phyloP scores from a whole-genome alignment of 1,140 invertebrate species.

The Holotrichia oblita region DNA sequence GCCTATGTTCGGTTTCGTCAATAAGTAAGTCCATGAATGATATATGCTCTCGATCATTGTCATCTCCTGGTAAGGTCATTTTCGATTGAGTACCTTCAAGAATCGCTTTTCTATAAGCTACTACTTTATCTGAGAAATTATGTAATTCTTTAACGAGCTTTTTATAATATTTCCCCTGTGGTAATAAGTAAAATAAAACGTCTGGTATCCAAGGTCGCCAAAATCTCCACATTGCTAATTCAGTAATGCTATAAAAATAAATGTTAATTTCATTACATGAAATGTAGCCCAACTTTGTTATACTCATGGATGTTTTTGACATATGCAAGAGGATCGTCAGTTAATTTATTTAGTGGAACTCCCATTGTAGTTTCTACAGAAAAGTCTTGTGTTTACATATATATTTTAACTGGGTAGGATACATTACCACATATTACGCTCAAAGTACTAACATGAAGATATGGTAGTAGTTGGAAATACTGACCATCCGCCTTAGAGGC shows the following conservation, averaged over 20 bases:
- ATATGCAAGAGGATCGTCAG: slow-evolving; percentile 33
- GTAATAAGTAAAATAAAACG: neutral
- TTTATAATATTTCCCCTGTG: neutral
- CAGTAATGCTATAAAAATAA: neutral
- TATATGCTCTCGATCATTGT: neutral
- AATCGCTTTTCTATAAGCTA: neutral
- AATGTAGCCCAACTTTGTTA: slow-evolving; percentile 33
- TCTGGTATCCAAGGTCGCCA: neutral
- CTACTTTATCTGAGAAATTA: neutral
- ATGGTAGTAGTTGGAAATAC: slow-evolving; percentile 68
- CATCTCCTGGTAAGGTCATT: neutral
- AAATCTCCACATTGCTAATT: slow-evolving; percentile 7
- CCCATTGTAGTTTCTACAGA: slow-evolving; percentile 51
- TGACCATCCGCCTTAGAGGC: slow-evolving; percentile 70
- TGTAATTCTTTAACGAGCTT: neutral
- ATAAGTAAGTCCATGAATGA: slow-evolving; percentile 32
- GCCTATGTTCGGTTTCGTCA: neutral
- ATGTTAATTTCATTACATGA: neutral
- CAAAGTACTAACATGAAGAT: slow-evolving; percentile 70
- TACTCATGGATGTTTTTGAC: slow-evolving; percentile 31
- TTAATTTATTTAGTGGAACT: slow-evolving; percentile 47
- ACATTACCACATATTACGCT: slow-evolving; percentile 73
- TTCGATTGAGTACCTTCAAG: neutral
- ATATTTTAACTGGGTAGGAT: no score
- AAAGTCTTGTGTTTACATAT: neutral